Conservation (phyloP, 2,888 invertebrate species). For the Dryocosmus kuriphilus region DNA sequence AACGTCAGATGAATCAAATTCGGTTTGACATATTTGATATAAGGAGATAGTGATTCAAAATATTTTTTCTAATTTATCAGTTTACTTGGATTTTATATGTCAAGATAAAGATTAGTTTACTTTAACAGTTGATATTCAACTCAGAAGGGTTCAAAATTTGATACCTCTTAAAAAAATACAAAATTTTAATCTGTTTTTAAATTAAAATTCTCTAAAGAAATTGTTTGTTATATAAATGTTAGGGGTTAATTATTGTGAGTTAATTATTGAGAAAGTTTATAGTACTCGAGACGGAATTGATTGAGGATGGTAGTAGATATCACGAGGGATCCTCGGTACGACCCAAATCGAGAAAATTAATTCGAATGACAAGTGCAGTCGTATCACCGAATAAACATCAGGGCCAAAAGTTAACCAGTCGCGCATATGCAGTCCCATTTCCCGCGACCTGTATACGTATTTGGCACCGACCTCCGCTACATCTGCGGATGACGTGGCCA, state of each 20-base stretch:
- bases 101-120: no score
- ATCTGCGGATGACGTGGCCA: slow-evolving; percentile 50
- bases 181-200: not conserved
- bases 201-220: not conserved
- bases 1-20: no score
- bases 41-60: no score
- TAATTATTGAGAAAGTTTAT: slow-evolving; percentile 17
- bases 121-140: no score
- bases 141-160: no score
- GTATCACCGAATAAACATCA: slow-evolving; percentile 72
- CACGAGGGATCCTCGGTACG: slow-evolving; percentile 14
- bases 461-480: slow-evolving; percentile 58
- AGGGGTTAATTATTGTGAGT: not conserved
- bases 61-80: no score
- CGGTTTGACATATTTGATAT: no score
- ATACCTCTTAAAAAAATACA: no score
- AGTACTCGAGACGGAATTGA: not conserved
- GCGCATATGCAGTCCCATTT: slow-evolving; percentile 55
- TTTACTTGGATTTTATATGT: no score
- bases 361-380: slow-evolving; percentile 72
- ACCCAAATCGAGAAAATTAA: slow-evolving; percentile 64
- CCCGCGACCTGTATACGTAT: slow-evolving; percentile 57
- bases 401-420: slow-evolving; percentile 71
- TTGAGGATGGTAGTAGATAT: slow-evolving; percentile 39
- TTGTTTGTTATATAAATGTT: not conserved